Evolutionary conservation across 53 echinoderm and acorn worm genomes (phyloP).

Genomic region (Patiria pectinifera): DNA sequence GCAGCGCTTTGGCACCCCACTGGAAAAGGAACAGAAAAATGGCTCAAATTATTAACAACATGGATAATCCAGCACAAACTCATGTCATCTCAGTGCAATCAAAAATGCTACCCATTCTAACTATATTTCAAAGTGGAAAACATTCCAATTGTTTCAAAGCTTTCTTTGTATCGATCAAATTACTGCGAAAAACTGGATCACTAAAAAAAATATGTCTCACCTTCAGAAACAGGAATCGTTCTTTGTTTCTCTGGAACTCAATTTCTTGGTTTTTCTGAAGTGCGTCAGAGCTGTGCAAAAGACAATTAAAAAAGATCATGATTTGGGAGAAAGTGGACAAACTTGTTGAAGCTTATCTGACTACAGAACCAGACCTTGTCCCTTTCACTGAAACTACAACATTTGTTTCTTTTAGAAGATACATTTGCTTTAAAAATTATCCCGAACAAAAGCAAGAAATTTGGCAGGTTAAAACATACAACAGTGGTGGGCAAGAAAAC

Average conservation of each 20-base stretch:
- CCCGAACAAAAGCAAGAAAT: background rate
- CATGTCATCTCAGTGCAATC: background rate
- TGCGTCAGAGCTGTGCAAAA: slow-evolving; percentile 78
- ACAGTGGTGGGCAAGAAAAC: no score
- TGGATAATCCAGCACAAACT: background rate
- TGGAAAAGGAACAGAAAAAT: slow-evolving; percentile 44
- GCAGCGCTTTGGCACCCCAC: slow-evolving; percentile 98
- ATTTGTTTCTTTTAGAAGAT: background rate
- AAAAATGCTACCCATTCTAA: no score
- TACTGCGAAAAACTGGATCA: background rate
- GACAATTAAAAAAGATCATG: background rate
- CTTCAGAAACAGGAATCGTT: slow-evolving; percentile 95
- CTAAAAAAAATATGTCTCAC: slow-evolving; percentile 34
- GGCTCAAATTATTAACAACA: background rate
- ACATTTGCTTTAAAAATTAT: background rate
- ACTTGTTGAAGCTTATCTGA: background rate
- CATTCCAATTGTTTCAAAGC: background rate
- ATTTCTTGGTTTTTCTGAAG: slow-evolving; percentile 94
- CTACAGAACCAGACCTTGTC: slow-evolving; percentile 52
- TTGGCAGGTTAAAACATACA: background rate
- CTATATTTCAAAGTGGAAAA: background rate
- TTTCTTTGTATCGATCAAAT: background rate
- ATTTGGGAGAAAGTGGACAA: background rate
- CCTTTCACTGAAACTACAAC: slow-evolving; percentile 7
- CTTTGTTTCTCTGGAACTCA: slow-evolving; percentile 96